These are phyloP conservation scores for Coelopa pilipes DNA, from an alignment of 2,888 invertebrate species.

Conservation along the genomic window DNA sequence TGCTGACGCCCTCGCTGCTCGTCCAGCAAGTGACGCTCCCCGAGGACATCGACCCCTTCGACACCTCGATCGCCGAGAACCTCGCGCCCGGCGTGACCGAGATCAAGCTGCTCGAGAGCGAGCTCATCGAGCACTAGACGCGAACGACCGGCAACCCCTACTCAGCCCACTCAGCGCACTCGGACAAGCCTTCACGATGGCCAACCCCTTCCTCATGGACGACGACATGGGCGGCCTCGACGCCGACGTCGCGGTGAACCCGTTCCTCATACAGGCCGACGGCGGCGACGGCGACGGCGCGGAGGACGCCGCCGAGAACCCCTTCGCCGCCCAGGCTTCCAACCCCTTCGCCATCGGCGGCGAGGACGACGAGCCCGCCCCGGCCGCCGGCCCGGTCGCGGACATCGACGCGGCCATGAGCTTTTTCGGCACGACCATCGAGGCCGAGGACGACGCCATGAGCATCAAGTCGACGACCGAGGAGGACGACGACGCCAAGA, in stretches of 20 bases:
- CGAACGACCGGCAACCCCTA: background rate
- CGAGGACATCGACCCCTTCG: conserved; percentile 81
- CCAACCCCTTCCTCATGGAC: conserved; percentile 84
- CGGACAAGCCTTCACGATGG: conserved; percentile 70
- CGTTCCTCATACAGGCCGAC: conserved; percentile 72
- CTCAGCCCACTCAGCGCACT: too few species aligned
- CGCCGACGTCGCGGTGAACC: conserved; percentile 70
- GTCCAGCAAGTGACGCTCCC: conserved; percentile 62
- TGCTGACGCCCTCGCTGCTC: conserved; percentile 73
- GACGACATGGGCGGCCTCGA: conserved; percentile 73
- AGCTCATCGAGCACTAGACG: conserved; percentile 72
- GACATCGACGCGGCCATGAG: conserved; percentile 66
- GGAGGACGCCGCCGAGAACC: conserved; percentile 74
- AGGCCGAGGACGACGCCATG: conserved; percentile 63
- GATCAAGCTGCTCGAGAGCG: conserved; percentile 80
- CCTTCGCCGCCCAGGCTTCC: conserved; percentile 70
- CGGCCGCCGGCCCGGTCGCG: conserved; percentile 43
- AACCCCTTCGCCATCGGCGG: conserved; percentile 77
- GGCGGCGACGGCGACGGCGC: conserved; percentile 57
- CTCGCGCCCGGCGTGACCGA: conserved; percentile 83
- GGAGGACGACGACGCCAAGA: conserved; percentile 56
- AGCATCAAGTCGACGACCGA: conserved; percentile 60
- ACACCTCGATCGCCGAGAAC: conserved; percentile 84
- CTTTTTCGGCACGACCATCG: conserved; percentile 67
- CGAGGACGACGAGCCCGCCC: conserved; percentile 50